Evolutionary conservation across 1,140 invertebrate genomes (phyloP).

Genomic region (Holcopasites calliopsidis): DNA sequence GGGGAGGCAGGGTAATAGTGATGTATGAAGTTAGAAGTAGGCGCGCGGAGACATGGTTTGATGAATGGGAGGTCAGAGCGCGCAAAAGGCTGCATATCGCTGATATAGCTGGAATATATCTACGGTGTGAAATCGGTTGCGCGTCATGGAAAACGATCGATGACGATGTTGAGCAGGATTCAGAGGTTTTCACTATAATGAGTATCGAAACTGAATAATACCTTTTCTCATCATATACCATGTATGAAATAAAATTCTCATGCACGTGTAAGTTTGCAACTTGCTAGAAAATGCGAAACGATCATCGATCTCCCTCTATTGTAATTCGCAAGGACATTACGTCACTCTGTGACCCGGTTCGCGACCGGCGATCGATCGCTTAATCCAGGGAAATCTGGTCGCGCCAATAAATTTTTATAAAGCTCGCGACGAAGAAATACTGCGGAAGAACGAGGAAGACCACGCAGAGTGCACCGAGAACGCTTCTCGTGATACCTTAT

Average conservation of each 20-base stretch:
- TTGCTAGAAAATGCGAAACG: not conserved
- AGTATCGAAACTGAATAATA: not conserved
- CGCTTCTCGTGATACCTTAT: constrained; percentile 32
- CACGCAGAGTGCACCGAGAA: constrained; percentile 4
- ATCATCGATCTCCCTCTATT: not conserved
- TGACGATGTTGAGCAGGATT: not conserved
- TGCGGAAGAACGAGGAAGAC: not conserved
- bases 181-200: too few species aligned
- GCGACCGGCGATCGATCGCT: constrained; percentile 12
- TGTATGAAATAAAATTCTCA: not conserved
- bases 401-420: constrained; percentile 51
- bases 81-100: constrained; percentile 49
- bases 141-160: not conserved
- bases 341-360: constrained; percentile 2
- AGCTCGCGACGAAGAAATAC: constrained; percentile 44
- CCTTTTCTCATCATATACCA: not conserved
- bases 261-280: not conserved
- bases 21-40: constrained; percentile 63
- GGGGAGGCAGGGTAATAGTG: constrained; percentile 52
- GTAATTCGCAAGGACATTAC: constrained; percentile 15
- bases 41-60: constrained; percentile 57
- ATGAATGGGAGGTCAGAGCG: constrained; percentile 56
- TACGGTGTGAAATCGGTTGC: too few species aligned
- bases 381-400: constrained; percentile 27
- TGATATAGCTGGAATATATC: too few species aligned